phyloP scores from a whole-genome alignment of 2,797 vertebrate genomes.

The Macroramphosus scolopax region DNA sequence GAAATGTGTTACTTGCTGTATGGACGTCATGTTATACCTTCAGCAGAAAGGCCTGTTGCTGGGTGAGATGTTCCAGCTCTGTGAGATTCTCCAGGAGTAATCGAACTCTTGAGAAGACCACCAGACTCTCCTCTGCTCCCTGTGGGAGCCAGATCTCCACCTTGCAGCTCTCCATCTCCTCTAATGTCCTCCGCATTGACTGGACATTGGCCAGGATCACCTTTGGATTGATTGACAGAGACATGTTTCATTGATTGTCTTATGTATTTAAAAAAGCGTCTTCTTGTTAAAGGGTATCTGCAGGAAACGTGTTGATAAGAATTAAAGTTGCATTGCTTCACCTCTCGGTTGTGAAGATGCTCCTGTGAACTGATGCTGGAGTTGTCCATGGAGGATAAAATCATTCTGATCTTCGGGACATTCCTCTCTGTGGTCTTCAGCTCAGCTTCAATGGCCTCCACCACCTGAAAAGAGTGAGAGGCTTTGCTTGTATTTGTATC shows the following conservation, averaged over 20 bases:
- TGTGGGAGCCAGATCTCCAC: slow-evolving; percentile 73
- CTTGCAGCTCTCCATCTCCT: slow-evolving; percentile 80
- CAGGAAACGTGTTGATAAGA: too few species aligned
- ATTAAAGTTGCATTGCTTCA: slow-evolving; percentile 36
- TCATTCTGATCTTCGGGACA: slow-evolving; percentile 82
- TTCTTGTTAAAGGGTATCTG: too few species aligned
- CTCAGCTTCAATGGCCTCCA: slow-evolving; percentile 85
- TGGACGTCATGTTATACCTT: slow-evolving; percentile 74
- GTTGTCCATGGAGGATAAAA: slow-evolving; percentile 83
- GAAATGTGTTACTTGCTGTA: background rate
- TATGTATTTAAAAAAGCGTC: too few species aligned
- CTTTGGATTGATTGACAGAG: slow-evolving; percentile 61
- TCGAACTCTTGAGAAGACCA: slow-evolving; percentile 79
- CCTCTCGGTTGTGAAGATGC: slow-evolving; percentile 86
- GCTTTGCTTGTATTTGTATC: background rate
- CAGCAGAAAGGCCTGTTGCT: slow-evolving; percentile 77
- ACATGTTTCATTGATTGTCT: too few species aligned
- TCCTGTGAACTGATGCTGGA: slow-evolving; percentile 79
- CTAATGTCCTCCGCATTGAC: slow-evolving; percentile 83
- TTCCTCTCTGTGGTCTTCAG: slow-evolving; percentile 87
- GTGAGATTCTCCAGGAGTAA: slow-evolving; percentile 78
- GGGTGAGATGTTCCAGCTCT: slow-evolving; percentile 81
- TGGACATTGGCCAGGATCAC: slow-evolving; percentile 85
- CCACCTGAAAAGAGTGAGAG: slow-evolving; percentile 69
- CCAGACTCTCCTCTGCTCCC: slow-evolving; percentile 72